Evolutionary conservation across 2,113 vertebrate genomes (phyloP).

Genomic region (Dryoscopus gambensis): DNA sequence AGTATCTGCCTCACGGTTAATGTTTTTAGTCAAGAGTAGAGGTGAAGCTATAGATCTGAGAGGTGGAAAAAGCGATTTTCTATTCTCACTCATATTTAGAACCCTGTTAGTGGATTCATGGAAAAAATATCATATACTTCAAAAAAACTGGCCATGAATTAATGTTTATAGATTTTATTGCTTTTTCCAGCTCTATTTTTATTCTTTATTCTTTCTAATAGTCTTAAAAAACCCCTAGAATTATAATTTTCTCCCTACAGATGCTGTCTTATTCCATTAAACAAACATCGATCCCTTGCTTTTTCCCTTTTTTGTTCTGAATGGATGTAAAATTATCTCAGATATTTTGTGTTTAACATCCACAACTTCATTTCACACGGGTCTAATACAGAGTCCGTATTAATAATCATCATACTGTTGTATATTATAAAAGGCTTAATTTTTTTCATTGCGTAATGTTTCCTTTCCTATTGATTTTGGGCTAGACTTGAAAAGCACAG

Average conservation of each 20-base stretch:
- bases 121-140: slow-evolving; percentile 41
- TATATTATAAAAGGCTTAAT: not conserved
- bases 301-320: not conserved
- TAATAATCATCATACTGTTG: not conserved
- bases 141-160: slow-evolving; percentile 65
- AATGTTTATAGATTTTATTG: slow-evolving; percentile 69
- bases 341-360: not conserved
- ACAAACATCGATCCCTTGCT: slow-evolving; percentile 8
- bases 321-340: not conserved
- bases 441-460: not conserved
- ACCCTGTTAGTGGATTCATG: slow-evolving; percentile 52
- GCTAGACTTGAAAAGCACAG: not conserved
- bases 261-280: slow-evolving; percentile 58
- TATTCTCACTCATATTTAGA: slow-evolving; percentile 63
- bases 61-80: slow-evolving; percentile 39
- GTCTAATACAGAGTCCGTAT: not conserved
- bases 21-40: slow-evolving; percentile 46
- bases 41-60: slow-evolving; percentile 32
- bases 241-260: slow-evolving; percentile 56
- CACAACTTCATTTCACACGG: not conserved
- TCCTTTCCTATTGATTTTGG: not conserved
- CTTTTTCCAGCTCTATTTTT: slow-evolving; percentile 28
- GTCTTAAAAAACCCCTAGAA: slow-evolving; percentile 25
- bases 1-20: slow-evolving; percentile 40
- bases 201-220: not conserved